phyloP scores from a whole-genome alignment of 2,888 invertebrate genomes.

The Hylaea fasciaria region DNA sequence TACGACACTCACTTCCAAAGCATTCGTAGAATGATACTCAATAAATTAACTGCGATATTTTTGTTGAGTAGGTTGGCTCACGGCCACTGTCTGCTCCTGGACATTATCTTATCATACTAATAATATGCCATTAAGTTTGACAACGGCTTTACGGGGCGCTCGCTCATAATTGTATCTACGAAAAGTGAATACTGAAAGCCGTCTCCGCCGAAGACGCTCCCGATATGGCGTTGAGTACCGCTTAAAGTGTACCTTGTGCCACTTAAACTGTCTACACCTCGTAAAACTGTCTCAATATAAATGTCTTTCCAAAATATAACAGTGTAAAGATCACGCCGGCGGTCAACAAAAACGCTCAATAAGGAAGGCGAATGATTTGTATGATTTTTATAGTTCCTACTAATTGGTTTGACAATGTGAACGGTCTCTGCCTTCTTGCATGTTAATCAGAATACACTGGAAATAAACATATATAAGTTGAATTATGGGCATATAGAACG shows the following conservation, averaged over 20 bases:
- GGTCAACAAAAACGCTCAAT: constrained; percentile 62
- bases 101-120: constrained; percentile 64
- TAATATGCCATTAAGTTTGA: constrained; percentile 61
- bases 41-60: constrained; percentile 83
- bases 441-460: constrained; percentile 77
- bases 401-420: constrained; percentile 80
- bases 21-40: constrained; percentile 77
- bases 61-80: constrained; percentile 77
- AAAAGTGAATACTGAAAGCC: constrained; percentile 43
- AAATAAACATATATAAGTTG: constrained; percentile 73
- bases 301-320: constrained; percentile 64
- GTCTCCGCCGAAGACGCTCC: constrained; percentile 43
- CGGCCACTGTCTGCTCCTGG: constrained; percentile 71
- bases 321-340: constrained; percentile 62
- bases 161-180: constrained; percentile 41
- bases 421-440: constrained; percentile 74
- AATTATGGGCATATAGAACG: constrained; percentile 76
- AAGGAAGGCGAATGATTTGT: constrained; percentile 75
- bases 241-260: constrained; percentile 56
- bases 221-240: constrained; percentile 58
- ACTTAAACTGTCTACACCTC: constrained; percentile 72
- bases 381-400: constrained; percentile 75
- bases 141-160: constrained; percentile 45
- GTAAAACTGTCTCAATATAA: constrained; percentile 73
- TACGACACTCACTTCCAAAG: constrained; percentile 68